These are phyloP conservation scores for Coturnix japonica DNA, from an alignment of 2,113 vertebrate genomes.

Conservation along the genomic window DNA sequence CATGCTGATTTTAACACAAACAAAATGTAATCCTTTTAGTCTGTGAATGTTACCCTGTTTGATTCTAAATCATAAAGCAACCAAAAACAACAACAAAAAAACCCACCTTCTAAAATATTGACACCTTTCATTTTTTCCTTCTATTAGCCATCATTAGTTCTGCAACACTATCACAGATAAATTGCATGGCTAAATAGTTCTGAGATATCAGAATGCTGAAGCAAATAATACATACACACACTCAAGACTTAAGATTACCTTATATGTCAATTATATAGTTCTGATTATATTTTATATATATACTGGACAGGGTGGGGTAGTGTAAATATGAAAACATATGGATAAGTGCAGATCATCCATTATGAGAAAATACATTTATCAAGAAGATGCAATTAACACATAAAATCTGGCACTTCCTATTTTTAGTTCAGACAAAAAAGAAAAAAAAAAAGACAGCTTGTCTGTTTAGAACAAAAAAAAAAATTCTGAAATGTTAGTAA, in stretches of 20 bases:
- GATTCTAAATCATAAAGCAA: neutral
- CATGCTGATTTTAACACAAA: neutral
- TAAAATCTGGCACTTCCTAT: slow-evolving; percentile 37
- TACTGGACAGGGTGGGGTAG: neutral
- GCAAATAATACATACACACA: neutral
- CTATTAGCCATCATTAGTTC: neutral
- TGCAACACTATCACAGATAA: neutral
- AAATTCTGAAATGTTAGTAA: slow-evolving; percentile 31
- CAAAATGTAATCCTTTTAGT: neutral
- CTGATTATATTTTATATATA: neutral
- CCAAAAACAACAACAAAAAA: neutral
- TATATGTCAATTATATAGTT: neutral
- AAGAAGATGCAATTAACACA: slow-evolving; percentile 27
- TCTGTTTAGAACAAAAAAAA: slow-evolving; percentile 38
- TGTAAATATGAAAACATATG: neutral
- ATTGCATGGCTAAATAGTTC: neutral
- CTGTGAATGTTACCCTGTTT: neutral
- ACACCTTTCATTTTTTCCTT: neutral
- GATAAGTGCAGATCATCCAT: neutral
- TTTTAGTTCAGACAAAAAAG: slow-evolving; percentile 22
- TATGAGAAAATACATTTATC: slow-evolving; percentile 17
- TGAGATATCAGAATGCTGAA: neutral
- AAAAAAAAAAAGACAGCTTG: slow-evolving; percentile 45
- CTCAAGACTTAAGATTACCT: neutral
- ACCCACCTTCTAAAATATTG: neutral